Base-by-base conservation (phyloP, 2,113 vertebrate genomes). In the Arvicanthis niloticus region DNA sequence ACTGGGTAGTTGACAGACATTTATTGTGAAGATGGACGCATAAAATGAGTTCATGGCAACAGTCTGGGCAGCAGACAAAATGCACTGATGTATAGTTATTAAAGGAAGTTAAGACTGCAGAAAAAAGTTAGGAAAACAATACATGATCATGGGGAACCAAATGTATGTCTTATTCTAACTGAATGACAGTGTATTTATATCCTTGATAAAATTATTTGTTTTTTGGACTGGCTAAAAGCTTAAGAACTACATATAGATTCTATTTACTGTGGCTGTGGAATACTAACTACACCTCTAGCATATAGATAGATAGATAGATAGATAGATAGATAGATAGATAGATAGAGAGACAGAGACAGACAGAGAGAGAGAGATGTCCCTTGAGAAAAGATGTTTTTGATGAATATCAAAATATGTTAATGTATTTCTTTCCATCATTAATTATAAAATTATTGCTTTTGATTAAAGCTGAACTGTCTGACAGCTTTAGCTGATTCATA, bases 401-500 rank as follows among this genome's bases (percentile, higher is more conserved):
- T 62, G 11, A 77, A n/a, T 92, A 78, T 85, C 17, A 73, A 88
- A 34, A 21, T 70, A 67, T 53, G 17, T 86, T 70, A 86, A 84
- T 10, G 0, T 53, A 48, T 45, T 95, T 77, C 75, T 88, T 93
- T 51, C 40, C 29, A 40, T 34, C 88, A 11, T 65, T 90, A 88
- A 51, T 70, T 90, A 93, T 21, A 89, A 88, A 37, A 37, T 42
- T 42, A 51, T 89, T 45, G 19, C n/a, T 73, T 11, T 26, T n/a
- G 26, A 34, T 11, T 8, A 51, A 82, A 75, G 37, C 45, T 6
- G 10, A 72, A 53, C 62, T 48, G 45, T 56, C n/a, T 22, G 62
- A 37, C 77, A 85, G 89, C 0, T 78, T 98, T 91, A 75, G 15
- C 4, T 94, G 22, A 88, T 87, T 97, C 58, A 73, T 58, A 37